Base-by-base conservation (phyloP, 23 tunicate genomes). In the Ascidia mentula region DNA sequence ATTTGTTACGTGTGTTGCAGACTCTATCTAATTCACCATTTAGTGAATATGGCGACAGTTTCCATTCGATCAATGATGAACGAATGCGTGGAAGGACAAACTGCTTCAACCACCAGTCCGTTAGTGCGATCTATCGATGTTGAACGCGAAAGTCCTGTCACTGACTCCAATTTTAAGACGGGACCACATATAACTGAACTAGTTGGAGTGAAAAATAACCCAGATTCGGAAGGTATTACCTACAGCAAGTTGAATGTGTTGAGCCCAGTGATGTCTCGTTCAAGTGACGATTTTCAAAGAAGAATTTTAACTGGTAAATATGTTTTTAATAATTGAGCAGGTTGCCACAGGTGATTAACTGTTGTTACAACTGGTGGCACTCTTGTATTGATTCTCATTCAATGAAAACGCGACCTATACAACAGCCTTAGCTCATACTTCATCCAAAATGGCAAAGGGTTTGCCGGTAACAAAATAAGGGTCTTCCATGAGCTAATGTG, bases 41-140 rank as follows among this genome's bases (percentile, higher is more conserved):
- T n/a, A n/a, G n/a, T 36, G 37, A 30, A 36, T 46, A 80, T 80
- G 84, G 84, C 84, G 13, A 40, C 76, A 33, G 84, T 74, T 0
- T 36, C n/a, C 7, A 22, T 69, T 39, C 76, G 76, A 22, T 46
- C 40, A 40, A 18, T 80, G 37, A 18, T 73, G 26, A 82, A 45
- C 36, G 79, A 82, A 20, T 39, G 32, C 17, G 46, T 73, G 20
- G 86, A 82, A 6, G 45, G n/a, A 9, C 45, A 73, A 17, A 6
- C 45, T 17, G 26, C 79, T 17, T 34, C 75, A 22, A 34, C 75
- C 2, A 22, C 75, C 18, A 71, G 38, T 18, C 75, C 75, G 75
- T 18, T 35, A 2, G 75, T 34, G 24, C 38, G 38, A 20, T 69
- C 60, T 79, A 37, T 82, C 9, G 72, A 34, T 32, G 34, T 73